These are phyloP conservation scores for Prionace glauca DNA, from an alignment of 2,797 vertebrate species.

Conservation along the genomic window DNA sequence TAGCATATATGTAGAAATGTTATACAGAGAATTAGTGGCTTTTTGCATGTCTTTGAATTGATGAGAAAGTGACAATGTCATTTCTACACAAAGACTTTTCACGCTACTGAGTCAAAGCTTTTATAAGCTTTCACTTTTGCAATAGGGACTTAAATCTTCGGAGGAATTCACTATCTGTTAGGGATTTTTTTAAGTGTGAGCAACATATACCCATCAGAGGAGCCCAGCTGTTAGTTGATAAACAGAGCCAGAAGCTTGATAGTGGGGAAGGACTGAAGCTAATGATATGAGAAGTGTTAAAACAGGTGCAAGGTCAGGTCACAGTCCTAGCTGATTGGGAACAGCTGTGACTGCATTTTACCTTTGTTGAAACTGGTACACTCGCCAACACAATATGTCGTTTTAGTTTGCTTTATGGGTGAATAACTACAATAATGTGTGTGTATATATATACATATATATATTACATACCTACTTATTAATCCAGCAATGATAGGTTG, in stretches of 20 bases:
- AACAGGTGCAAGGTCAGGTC: conserved; percentile 7
- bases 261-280: neutral
- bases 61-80: neutral
- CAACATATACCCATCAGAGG: neutral
- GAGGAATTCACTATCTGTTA: neutral
- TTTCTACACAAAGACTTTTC: neutral
- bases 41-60: neutral
- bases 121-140: neutral
- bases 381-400: neutral
- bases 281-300: conserved; percentile 3
- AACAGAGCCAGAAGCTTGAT: neutral
- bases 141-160: neutral
- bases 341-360: neutral
- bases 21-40: neutral
- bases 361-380: conserved; percentile 10
- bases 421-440: neutral
- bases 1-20: neutral
- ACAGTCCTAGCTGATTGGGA: neutral
- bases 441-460: neutral
- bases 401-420: neutral
- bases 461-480: neutral
- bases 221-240: neutral
- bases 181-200: neutral
- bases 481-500: neutral
- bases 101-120: neutral